Percentiles rank a stretch among this genome's conserved stretches.
phyloP scores from a whole-genome alignment of 1,140 invertebrate species.

The Nasonia giraulti region DNA sequence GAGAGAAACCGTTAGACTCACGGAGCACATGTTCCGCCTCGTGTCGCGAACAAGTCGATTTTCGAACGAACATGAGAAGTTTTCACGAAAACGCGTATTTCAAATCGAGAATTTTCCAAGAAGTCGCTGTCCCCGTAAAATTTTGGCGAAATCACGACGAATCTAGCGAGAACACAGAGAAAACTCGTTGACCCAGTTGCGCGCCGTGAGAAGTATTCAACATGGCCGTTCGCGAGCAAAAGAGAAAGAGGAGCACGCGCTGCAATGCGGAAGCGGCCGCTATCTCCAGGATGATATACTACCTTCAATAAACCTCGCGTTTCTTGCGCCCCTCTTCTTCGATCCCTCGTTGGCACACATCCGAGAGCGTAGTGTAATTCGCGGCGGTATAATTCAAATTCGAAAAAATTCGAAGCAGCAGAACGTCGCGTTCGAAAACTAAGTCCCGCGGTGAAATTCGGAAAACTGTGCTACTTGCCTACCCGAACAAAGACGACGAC shows the following conservation, averaged over 20 bases:
- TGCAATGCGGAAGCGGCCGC: background rate
- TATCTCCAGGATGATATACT: slow-evolving; percentile 52
- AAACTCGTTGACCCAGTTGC: slow-evolving; percentile 44
- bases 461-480: background rate
- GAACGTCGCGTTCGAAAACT: too few relatives aligned
- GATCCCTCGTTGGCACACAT: background rate
- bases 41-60: background rate
- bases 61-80: background rate
- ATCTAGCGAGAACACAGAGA: background rate
- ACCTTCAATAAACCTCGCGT: background rate
- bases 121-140: too few relatives aligned
- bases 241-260: slow-evolving; percentile 18
- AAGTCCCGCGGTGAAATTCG: background rate
- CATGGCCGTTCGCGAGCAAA: slow-evolving; percentile 30
- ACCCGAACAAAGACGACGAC: background rate
- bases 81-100: too few relatives aligned
- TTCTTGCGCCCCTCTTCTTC: background rate
- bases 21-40: background rate
- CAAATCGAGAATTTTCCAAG: background rate
- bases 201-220: slow-evolving; percentile 39
- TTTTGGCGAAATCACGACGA: background rate
- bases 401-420: background rate
- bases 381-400: background rate
- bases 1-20: background rate
- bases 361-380: background rate